Evolutionary conservation across 2,797 vertebrate genomes (phyloP).

Genomic region (Sebastolobus altivelis): DNA sequence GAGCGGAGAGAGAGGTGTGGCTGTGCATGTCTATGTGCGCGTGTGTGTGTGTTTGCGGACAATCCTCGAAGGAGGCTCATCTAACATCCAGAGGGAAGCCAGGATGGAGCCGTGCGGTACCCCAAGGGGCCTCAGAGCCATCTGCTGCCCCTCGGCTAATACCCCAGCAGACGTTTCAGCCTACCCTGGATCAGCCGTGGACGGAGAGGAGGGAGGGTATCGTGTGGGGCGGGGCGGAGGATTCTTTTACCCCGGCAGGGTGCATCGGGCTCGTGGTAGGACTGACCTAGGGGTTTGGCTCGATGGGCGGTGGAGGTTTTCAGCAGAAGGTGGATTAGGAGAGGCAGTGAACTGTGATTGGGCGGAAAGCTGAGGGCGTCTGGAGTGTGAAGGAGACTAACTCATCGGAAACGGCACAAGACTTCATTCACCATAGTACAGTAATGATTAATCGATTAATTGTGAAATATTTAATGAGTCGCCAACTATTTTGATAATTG

Average conservation of each 20-base stretch:
- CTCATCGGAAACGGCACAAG: constrained; percentile 4
- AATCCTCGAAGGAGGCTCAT: constrained; percentile 76
- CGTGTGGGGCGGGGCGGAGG: constrained; percentile 30
- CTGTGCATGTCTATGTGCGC: constrained; percentile 34
- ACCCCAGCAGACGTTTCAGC: constrained; percentile 78
- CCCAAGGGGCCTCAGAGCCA: constrained; percentile 73
- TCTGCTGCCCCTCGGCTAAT: constrained; percentile 82
- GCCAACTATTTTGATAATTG: too few species aligned
- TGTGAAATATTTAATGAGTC: too few species aligned
- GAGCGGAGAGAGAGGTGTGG: constrained; percentile 58
- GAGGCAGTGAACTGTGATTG: constrained; percentile 48
- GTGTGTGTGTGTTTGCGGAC: constrained; percentile 49
- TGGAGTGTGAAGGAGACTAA: constrained; percentile 46
- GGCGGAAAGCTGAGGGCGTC: constrained; percentile 33
- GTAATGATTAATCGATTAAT: too few species aligned
- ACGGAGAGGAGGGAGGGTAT: constrained; percentile 54
- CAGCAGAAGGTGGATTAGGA: constrained; percentile 64
- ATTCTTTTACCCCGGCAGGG: constrained; percentile 59
- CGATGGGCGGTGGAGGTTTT: constrained; percentile 56
- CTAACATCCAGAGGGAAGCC: constrained; percentile 71
- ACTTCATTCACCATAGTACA: background rate
- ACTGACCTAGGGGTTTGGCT: constrained; percentile 56
- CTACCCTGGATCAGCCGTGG: constrained; percentile 60
- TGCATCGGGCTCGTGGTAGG: constrained; percentile 23
- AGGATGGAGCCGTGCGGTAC: constrained; percentile 69